Conservation (phyloP, 2,888 invertebrate species). For the Sycophila texana region DNA sequence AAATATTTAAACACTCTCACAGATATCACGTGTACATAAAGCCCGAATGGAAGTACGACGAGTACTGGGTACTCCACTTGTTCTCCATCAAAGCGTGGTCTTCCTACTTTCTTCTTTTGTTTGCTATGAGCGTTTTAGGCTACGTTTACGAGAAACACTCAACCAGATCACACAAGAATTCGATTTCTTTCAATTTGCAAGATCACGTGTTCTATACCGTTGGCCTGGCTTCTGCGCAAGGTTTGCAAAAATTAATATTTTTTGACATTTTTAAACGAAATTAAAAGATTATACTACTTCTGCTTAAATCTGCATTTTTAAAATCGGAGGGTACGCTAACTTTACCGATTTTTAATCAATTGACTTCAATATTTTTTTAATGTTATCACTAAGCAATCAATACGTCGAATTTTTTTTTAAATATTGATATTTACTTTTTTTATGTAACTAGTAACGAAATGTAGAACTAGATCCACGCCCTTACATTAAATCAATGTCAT, state of each 20-base stretch:
- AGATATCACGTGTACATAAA: conserved; percentile 58
- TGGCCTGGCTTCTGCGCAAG: conserved; percentile 52
- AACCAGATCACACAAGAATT: background rate
- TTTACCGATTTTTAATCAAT: too few relatives aligned
- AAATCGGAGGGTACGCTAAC: too few relatives aligned
- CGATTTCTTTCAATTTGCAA: conserved; percentile 28
- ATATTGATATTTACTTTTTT: background rate
- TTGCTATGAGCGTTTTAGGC: conserved; percentile 35
- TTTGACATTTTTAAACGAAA: background rate
- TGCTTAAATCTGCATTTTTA: too few relatives aligned
- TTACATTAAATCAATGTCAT: too few relatives aligned
- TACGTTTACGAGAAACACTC: conserved; percentile 44
- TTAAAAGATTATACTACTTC: background rate
- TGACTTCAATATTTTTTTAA: too few relatives aligned
- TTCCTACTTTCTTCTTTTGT: conserved; percentile 26
- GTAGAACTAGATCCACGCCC: too few relatives aligned
- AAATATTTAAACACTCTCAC: background rate
- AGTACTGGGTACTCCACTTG: conserved; percentile 50
- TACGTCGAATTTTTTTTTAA: too few relatives aligned
- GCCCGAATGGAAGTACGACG: conserved; percentile 55
- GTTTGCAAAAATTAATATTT: conserved; percentile 33
- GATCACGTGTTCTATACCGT: conserved; percentile 54
- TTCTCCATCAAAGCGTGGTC: conserved; percentile 47
- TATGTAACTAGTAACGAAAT: background rate
- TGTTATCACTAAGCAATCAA: too few relatives aligned